Evolutionary conservation across 2,797 vertebrate genomes (phyloP), one percentile per base, ranked within the genome.

Genomic region (Enteromius viviparus): DNA sequence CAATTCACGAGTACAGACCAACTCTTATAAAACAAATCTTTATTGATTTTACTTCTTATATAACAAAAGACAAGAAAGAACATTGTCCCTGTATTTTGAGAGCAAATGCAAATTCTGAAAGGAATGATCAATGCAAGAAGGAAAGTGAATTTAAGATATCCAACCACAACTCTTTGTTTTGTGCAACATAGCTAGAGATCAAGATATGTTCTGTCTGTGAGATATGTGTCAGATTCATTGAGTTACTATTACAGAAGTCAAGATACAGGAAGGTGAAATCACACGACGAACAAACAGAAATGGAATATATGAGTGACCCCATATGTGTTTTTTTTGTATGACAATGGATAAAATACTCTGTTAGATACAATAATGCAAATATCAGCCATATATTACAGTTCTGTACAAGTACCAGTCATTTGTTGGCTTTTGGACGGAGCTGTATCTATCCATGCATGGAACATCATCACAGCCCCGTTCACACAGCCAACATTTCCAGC

Each of bases 331-430:
- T 65, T 60, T 37, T 60, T 69, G 58, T 60, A 80, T 53, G 76
- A 72, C 49, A 78, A 70, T 26, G 70, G 80, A 78, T 79, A 85
- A 75, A 80, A 81, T 79, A 51, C 37, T 85, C 77, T 76, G 49
- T 53, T 87, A 91, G 91, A 72, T 86, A 89, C 90, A 86, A 88
- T 84, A 88, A 91, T 45, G 65, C 90, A 90, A 93, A 92, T 92
- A 87, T 93, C 87, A 90, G 58, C 84, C 86, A 83, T 53, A 68
- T 78, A 62, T 78, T 79, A 80, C 72, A 77, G 71, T 65, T 82
- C 74, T 76, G 37, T 37, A 85, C 76, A 75, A 42, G 86, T 89
- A 89, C 88, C 82, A 71, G 58, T 71, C 37, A 45, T 70, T 65
- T 68, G 79, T 62, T 65, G 42, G 76, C 37, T 49, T 86, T 71